These are phyloP conservation scores for Tachyglossus aculeatus DNA, from an alignment of 2,797 vertebrate species.

Conservation along the genomic window DNA sequence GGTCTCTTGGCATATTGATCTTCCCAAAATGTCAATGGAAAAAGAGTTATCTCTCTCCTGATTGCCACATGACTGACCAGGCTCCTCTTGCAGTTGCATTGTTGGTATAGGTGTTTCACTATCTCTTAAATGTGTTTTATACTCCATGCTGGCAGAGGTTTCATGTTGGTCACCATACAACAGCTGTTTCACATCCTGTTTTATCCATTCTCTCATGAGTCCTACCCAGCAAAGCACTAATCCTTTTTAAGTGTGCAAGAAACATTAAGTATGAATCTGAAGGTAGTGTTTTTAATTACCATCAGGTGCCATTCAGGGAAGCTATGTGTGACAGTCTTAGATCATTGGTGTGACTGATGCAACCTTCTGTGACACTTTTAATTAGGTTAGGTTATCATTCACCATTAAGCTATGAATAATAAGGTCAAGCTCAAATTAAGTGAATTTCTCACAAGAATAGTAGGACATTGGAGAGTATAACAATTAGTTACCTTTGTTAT, in stretches of 20 bases:
- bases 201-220: too few relatives aligned
- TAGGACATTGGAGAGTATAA: slow-evolving; percentile 66
- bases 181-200: too few relatives aligned
- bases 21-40: too few relatives aligned
- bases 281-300: slow-evolving; percentile 73
- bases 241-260: slow-evolving; percentile 43
- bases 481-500: slow-evolving; percentile 62
- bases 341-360: slow-evolving; percentile 62
- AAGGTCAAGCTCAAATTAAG: slow-evolving; percentile 78
- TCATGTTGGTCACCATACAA: too few relatives aligned
- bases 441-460: slow-evolving; percentile 63
- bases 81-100: too few relatives aligned
- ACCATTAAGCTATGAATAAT: slow-evolving; percentile 74
- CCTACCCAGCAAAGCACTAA: too few relatives aligned
- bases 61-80: too few relatives aligned
- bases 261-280: slow-evolving; percentile 62
- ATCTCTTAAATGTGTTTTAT: too few relatives aligned
- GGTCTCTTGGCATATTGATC: too few relatives aligned
- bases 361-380: slow-evolving; percentile 73
- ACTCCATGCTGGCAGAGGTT: too few relatives aligned
- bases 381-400: slow-evolving; percentile 76
- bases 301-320: slow-evolving; percentile 66
- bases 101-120: too few relatives aligned
- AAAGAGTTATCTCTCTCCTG: too few relatives aligned
- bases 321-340: slow-evolving; percentile 70